Percentiles rank a stretch among this genome's conserved stretches.
phyloP scores from a whole-genome alignment of 2,888 invertebrate genomes.

The Malthinus seriepunctatus region DNA sequence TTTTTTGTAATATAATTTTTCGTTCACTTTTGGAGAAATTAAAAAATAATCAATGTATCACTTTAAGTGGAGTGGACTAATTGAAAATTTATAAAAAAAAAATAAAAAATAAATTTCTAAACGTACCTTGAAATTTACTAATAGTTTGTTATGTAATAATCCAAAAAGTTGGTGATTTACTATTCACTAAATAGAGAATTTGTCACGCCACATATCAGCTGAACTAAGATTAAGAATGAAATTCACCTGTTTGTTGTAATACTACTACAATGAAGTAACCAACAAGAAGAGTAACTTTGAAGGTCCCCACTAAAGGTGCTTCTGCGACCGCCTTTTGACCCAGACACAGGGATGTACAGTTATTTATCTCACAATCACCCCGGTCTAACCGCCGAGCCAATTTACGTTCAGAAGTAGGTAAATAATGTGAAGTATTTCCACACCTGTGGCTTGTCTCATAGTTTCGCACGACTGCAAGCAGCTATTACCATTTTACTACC shows the following conservation, averaged over 20 bases:
- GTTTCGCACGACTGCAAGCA: conserved; percentile 28
- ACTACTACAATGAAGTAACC: conserved; percentile 40
- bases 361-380: conserved; percentile 53
- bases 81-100: too few species aligned
- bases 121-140: conserved; percentile 11
- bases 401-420: conserved; percentile 44
- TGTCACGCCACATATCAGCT: conserved; percentile 28
- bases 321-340: conserved; percentile 59
- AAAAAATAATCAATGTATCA: too few species aligned
- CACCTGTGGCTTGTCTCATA: conserved; percentile 39
- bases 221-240: conserved; percentile 50
- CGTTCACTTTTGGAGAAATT: too few species aligned
- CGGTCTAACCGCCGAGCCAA: conserved; percentile 35
- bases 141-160: conserved; percentile 9
- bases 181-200: conserved; percentile 20
- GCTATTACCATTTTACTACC: conserved; percentile 31
- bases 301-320: conserved; percentile 41
- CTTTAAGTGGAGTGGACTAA: too few species aligned
- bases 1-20: too few species aligned
- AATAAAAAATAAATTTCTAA: too few species aligned
- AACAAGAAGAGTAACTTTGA: conserved; percentile 35
- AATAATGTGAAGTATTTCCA: conserved; percentile 45
- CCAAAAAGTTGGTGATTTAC: conserved; percentile 1
- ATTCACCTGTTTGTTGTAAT: conserved; percentile 56
- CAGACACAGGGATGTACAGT: conserved; percentile 60